Evolutionary conservation across 1,140 invertebrate genomes (phyloP), one percentile per base, ranked within the genome.

Genomic region (Mycetomoellerius zeteki): DNA sequence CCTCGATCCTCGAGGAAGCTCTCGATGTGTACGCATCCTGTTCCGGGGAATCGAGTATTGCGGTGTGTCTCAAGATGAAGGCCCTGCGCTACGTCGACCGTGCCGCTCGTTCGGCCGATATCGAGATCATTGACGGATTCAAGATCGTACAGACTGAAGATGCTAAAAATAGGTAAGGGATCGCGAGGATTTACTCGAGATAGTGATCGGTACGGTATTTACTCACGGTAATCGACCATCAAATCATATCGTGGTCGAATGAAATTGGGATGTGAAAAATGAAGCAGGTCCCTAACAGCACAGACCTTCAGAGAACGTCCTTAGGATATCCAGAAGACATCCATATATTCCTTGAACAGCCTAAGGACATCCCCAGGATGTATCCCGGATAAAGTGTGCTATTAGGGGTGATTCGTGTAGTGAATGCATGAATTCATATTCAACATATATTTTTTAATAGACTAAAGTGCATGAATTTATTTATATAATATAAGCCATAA

Each of bases 21-120:
- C 85, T 96, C 73, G 95, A 96, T 81, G 97, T 97, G 47, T 96
- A 98, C 80, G 96, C 93, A 14, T 95, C 95, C 27, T 95, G 95
- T 75, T 91, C 97, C 92, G 96, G 96, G 37, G 96, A 97, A 73
- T 95, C 96, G 86, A 97, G 97, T 84, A 94, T 98, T 86, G 95
- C 97, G 47, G 96, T 97, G 92, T 98, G 97, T 91, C 94, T 98
- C 81, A 98, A 98, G 96, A 89, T 95, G 16, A 95, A 93, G 88
- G 94, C 95, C 0, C 87, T 95, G 3, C 88, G 93, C 21, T 93
- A 93, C 88, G 94, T 95, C 65, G 95, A 95, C 82, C 92, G 94
- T 43, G 94, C 91, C 27, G 93, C 93, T 4, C 90, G 94, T 6
- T 94, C 94, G 10, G 95, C 95, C n/a, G 95, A 96, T 91, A 95